phyloP scores from a whole-genome alignment of 2,113 vertebrate species.

The Tetrax tetrax region DNA sequence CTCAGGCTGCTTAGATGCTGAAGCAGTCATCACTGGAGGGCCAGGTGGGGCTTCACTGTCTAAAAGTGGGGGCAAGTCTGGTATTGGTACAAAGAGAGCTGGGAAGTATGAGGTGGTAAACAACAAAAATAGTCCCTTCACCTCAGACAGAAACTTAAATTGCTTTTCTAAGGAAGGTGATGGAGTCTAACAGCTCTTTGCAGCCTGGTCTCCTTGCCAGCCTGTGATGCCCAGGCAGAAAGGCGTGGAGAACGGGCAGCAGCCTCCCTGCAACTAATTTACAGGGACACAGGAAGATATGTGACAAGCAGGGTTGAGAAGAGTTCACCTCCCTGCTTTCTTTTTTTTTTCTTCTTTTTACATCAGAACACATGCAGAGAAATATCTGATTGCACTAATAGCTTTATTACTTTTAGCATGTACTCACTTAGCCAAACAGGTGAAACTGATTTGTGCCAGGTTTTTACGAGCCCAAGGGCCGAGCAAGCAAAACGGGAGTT shows the following conservation, averaged over 20 bases:
- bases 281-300: constrained; percentile 66
- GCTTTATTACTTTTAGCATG: constrained; percentile 82
- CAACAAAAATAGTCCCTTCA: background rate
- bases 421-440: constrained; percentile 86
- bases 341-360: constrained; percentile 25
- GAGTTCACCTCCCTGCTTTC: constrained; percentile 72
- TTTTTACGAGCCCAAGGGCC: constrained; percentile 79
- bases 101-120: background rate
- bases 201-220: background rate
- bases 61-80: background rate
- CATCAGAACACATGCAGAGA: constrained; percentile 71
- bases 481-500: constrained; percentile 68
- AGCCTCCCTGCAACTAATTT: constrained; percentile 74
- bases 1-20: background rate
- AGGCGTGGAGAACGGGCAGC: background rate
- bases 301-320: constrained; percentile 73
- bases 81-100: background rate
- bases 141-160: background rate
- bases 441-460: constrained; percentile 89
- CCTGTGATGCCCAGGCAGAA: background rate
- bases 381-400: constrained; percentile 79
- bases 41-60: background rate
- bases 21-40: background rate
- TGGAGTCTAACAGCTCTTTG: background rate
- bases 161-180: background rate